Evolutionary conservation across 37 sponge, comb jelly and placozoan species (phyloP), one percentile per base, ranked within the genome.

Genomic region (Eunapius fragilis): DNA sequence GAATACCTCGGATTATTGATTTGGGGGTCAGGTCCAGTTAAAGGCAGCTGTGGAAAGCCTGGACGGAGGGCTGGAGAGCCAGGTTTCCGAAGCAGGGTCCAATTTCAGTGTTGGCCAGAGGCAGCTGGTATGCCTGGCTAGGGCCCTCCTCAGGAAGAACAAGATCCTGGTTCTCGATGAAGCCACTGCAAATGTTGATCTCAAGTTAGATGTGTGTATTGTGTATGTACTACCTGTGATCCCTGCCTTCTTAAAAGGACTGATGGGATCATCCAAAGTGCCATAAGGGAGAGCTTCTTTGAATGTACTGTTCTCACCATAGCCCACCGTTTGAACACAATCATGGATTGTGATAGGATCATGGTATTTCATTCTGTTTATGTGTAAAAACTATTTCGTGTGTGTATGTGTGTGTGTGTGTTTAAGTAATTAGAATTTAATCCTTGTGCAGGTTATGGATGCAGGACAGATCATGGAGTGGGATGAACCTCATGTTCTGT

Each of bases 281-380:
- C 88, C 17, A 87, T 98, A 9, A 80, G 94, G 3, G 86, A 87
- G 27, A 72, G 85, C 82, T 98, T 98, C 75, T 33, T 67, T 13
- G 88, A 93, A 36, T 91, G 96, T 34, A 98, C 98, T 5, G 86
- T 96, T 7, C 79, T 98, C 17, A 93, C 96, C 37, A 93, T 97
- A 49, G 98, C 98, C 38, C 98, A 97, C 71, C 92, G 98, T 14
- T 80, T 97, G n/a, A 89, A 97, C 81, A 97, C 98, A 27, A 91
- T 97, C 48, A 97, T 97, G 91, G 98, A 97, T 41, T 90, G 85
- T 37, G 92, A 93, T 70, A 88, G 86, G 41, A 85, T 96, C 68
- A 72, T 96, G 92, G 97, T 96, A 78, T 33, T n/a, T n/a, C n/a
- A n/a, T n/a, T n/a, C n/a, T n/a, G n/a, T n/a, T 27, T 9, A 17